These are phyloP conservation scores for Bergia puertoricense DNA, from an alignment of 92 coral and sea anemone genomes.

Conservation along the genomic window DNA sequence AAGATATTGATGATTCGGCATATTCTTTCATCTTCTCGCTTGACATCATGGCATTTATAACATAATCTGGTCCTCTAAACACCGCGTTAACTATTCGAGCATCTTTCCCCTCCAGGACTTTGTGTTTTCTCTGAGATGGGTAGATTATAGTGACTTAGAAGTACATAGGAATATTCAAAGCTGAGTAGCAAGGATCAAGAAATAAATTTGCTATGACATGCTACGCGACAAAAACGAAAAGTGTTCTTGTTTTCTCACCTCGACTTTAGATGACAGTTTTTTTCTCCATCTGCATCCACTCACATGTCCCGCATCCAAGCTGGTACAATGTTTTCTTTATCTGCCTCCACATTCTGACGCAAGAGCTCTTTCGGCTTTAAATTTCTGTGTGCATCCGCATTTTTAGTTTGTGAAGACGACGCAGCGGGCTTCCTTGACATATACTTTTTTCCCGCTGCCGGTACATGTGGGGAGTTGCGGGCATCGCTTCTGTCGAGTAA, in stretches of 20 bases:
- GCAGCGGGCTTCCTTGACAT: constrained; percentile 19
- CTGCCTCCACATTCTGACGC: constrained; percentile 8
- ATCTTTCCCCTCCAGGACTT: background rate
- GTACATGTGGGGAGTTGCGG: constrained; percentile 16
- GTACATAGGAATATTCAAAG: background rate
- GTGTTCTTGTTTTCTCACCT: background rate
- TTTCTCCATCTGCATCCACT: background rate
- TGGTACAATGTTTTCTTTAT: background rate
- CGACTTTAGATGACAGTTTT: background rate
- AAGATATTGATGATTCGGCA: background rate
- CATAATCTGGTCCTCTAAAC: background rate
- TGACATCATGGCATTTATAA: background rate
- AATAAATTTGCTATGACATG: background rate
- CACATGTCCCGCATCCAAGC: background rate
- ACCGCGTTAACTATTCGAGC: background rate
- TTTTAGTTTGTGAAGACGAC: background rate
- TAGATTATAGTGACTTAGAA: background rate
- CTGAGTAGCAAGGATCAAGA: background rate
- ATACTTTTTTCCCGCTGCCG: background rate
- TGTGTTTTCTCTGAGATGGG: constrained; percentile 2
- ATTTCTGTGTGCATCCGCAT: background rate
- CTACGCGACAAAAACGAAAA: background rate
- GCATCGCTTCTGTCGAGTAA: constrained; percentile 18
- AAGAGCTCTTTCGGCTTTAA: background rate
- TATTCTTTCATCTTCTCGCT: background rate